Evolutionary conservation across 2,113 vertebrate species (phyloP).

Genomic region (Craseonycteris thonglongyai): DNA sequence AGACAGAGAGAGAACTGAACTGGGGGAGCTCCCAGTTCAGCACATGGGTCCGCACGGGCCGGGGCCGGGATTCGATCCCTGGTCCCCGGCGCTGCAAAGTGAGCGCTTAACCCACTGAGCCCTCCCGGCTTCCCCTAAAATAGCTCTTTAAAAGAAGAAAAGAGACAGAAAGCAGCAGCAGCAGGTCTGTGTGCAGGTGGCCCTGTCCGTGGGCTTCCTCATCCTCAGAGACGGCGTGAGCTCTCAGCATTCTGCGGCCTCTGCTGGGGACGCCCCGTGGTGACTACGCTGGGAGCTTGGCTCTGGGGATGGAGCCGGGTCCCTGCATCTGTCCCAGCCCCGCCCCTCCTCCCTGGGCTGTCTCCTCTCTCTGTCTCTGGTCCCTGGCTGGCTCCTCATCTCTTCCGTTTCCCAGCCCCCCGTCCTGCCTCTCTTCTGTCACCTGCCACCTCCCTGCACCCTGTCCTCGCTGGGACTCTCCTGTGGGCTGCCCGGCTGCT

Average conservation of each 20-base stretch:
- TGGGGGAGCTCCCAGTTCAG: too few relatives aligned
- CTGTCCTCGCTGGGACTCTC: too few relatives aligned
- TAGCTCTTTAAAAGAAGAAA: too few relatives aligned
- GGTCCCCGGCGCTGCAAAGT: too few relatives aligned
- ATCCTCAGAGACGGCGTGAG: accelerated
- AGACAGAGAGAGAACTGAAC: too few relatives aligned
- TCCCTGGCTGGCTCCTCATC: background rate
- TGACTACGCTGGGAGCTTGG: accelerated
- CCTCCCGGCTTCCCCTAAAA: too few relatives aligned
- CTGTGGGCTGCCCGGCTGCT: too few relatives aligned
- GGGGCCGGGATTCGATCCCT: too few relatives aligned
- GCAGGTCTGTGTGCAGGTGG: too few relatives aligned
- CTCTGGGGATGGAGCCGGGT: accelerated
- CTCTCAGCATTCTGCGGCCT: accelerated
- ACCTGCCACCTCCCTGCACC: accelerated
- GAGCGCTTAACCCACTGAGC: too few relatives aligned
- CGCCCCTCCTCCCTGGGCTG: accelerated
- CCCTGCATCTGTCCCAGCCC: background rate
- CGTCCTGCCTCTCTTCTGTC: background rate
- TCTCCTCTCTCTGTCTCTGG: background rate
- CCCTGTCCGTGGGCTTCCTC: accelerated
- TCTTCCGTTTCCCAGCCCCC: background rate
- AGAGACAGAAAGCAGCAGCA: too few relatives aligned
- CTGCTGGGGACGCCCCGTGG: accelerated
- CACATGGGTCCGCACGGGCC: too few relatives aligned